Percentiles rank a stretch among this genome's conserved stretches.
Evolutionary conservation across 2,113 vertebrate species (phyloP).

Genomic region (human): GRCh38 chr13:71407001-71407500

Average conservation of each 20-base stretch:
- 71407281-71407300: neutral
- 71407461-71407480: neutral
- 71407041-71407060: neutral
- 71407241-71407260: neutral
- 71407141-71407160: neutral
- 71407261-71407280: neutral
- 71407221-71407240: neutral
- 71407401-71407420: neutral
- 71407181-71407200: neutral
- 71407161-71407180: neutral
- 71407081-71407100: neutral
- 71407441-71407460: neutral
- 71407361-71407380: neutral
- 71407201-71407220: neutral
- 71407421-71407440: neutral
- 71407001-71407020: no score
- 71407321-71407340: neutral
- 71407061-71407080: neutral
- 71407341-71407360: neutral
- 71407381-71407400: neutral
- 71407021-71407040: neutral
- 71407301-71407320: neutral
- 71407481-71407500: neutral
- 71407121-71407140: neutral
- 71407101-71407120: neutral